Evolutionary conservation across 2,113 vertebrate species (phyloP), one percentile per base, ranked within the genome.

Genomic region (Caloenas nicobarica): DNA sequence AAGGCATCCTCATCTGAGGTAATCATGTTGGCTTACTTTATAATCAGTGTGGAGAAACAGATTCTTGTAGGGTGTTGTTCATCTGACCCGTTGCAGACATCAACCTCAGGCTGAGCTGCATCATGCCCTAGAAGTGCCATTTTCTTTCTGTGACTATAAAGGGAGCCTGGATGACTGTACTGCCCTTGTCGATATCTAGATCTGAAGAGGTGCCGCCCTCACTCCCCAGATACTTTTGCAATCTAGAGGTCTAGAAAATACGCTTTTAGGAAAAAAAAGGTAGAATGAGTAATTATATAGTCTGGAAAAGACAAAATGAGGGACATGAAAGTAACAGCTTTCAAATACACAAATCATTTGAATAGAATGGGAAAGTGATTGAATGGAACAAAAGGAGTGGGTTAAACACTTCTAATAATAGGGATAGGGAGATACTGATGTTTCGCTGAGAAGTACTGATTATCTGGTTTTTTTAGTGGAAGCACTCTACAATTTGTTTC

Each of bases 131-230:
- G n/a, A 79, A 88, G 16, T 54, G 28, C 12, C 18, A 13, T 79
- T 79, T 70, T 25, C 9, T 64, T 77, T 71, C 44, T 66, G 0
- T 54, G 33, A 28, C 28, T 79, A 3, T 33, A n/a, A 71, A 66
- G 31, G 18, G 22, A 72, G 11, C 31, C n/a, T 71, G 26, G n/a
- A 33, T 54, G 36, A 60, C 38, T 62, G 0, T 21, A 68, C 26
- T 0, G 1, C n/a, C 25, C 11, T 53, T 80, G n/a, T 12, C 1
- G 2, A 31, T 71, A 29, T 7, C 38, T 68, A 19, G 40, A 28
- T 51, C 46, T 40, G 42, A 84, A 68, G 53, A 64, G 26, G 54
- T 36, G n/a, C 2, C 6, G 21, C 10, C 12, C 34, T 66, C 16
- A 28, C 11, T 61, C 9, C 11, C 12, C 9, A 62, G 31, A 36